Percentiles rank a stretch among this genome's conserved stretches.
These are phyloP conservation scores for Cataglyphis cursor DNA, from an alignment of 2,888 invertebrate genomes.

Conservation along the genomic window DNA sequence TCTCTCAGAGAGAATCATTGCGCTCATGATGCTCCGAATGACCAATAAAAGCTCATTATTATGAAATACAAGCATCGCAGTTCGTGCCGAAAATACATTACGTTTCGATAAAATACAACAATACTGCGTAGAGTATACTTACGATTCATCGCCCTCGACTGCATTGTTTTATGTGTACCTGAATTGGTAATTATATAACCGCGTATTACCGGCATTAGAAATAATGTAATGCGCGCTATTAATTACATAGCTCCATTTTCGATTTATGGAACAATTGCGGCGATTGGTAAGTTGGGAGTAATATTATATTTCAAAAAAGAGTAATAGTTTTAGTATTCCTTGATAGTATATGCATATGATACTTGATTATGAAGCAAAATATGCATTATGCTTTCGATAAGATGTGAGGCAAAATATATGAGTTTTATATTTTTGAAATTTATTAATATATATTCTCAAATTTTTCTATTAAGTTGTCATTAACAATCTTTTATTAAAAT, in stretches of 20 bases:
- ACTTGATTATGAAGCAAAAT: constrained; percentile 5
- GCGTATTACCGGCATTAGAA: constrained; percentile 55
- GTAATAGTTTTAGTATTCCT: not conserved
- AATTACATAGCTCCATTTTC: constrained; percentile 67
- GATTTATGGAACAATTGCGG: constrained; percentile 58
- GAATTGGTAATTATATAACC: constrained; percentile 69
- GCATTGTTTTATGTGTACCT: constrained; percentile 59
- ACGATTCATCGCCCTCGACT: constrained; percentile 41
- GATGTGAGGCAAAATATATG: not conserved
- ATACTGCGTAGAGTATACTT: constrained; percentile 48
- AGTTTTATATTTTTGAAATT: not conserved
- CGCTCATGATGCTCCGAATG: constrained; percentile 36
- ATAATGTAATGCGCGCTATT: constrained; percentile 61
- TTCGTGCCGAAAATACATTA: constrained; percentile 59
- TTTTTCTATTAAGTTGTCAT: not conserved
- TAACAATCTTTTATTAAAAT: constrained; percentile 7
- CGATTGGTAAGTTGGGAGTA: not conserved
- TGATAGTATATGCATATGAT: not conserved
- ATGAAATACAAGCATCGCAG: constrained; percentile 48
- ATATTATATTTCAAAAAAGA: constrained; percentile 10
- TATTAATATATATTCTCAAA: not conserved
- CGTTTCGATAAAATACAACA: constrained; percentile 57
- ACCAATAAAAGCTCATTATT: constrained; percentile 55
- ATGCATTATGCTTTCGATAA: not conserved
- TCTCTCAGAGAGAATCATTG: constrained; percentile 19